Percentiles rank a stretch among this genome's conserved stretches.
Evolutionary conservation across 2,113 vertebrate genomes (phyloP).

Genomic region (Aleadryas rufinucha): DNA sequence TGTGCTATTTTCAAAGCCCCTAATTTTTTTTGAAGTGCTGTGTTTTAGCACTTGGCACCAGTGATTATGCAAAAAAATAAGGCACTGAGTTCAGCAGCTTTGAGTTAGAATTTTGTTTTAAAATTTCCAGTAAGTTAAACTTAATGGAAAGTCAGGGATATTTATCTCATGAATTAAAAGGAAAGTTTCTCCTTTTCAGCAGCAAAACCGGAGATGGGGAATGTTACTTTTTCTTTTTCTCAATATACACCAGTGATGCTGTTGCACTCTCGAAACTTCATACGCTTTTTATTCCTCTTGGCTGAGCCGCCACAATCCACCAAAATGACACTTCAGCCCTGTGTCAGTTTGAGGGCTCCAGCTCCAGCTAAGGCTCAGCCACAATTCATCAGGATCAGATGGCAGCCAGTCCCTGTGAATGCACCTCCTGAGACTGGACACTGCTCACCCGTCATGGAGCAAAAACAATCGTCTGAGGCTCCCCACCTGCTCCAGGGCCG

Average conservation of each 20-base stretch:
- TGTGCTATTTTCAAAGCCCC: not conserved
- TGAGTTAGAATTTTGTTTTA: not conserved
- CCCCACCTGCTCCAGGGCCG: slow-evolving; percentile 39
- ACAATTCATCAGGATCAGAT: slow-evolving; percentile 34
- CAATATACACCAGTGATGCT: not conserved
- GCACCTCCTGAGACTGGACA: not conserved
- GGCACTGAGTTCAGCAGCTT: not conserved
- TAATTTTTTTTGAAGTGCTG: not conserved
- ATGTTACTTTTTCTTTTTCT: not conserved
- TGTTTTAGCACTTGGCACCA: not conserved
- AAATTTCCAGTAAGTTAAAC: not conserved
- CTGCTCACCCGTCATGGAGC: not conserved
- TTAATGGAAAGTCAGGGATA: not conserved
- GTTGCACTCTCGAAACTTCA: not conserved
- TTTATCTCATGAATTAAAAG: not conserved
- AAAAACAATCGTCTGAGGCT: not conserved
- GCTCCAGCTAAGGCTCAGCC: not conserved
- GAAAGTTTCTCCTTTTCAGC: not conserved
- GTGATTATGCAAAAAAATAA: not conserved
- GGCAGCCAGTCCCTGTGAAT: not conserved
- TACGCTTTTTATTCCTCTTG: not conserved
- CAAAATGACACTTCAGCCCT: not conserved
- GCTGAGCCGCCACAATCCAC: not conserved
- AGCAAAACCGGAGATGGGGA: not conserved
- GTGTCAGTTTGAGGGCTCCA: not conserved